phyloP scores from a whole-genome alignment of 2,113 vertebrate genomes.

The Heteronetta atricapilla region DNA sequence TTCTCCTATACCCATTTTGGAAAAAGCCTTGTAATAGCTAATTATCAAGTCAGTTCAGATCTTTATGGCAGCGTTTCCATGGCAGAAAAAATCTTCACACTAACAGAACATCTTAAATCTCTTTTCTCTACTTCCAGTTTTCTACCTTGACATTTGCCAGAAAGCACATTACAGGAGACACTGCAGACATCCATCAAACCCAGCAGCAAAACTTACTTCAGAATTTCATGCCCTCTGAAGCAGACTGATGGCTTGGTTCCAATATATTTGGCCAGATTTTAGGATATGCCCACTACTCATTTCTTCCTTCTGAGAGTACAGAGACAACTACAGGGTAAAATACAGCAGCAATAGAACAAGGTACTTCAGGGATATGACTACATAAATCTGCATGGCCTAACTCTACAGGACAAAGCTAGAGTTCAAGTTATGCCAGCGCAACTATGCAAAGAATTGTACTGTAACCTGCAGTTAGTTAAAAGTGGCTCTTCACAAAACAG shows the following conservation, averaged over 20 bases:
- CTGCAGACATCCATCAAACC: background rate
- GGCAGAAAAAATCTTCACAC: background rate
- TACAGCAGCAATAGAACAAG: background rate
- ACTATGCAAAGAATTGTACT: background rate
- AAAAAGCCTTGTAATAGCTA: background rate
- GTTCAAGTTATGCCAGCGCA: background rate
- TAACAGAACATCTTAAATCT: background rate
- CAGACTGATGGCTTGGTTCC: background rate
- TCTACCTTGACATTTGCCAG: background rate
- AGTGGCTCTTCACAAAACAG: background rate
- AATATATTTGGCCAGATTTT: background rate
- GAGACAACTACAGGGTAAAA: background rate
- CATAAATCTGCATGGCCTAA: background rate
- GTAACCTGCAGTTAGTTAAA: background rate
- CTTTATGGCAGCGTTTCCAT: background rate
- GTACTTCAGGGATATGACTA: background rate
- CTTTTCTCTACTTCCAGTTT: background rate
- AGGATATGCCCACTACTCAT: background rate
- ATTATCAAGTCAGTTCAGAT: background rate
- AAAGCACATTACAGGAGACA: background rate
- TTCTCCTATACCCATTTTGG: background rate
- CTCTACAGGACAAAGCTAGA: background rate
- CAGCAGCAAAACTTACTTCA: constrained; percentile 7
- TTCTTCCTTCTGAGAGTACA: background rate
- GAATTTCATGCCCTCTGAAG: background rate